Base-by-base conservation (phyloP, 2,113 vertebrate genomes). In the Chroicocephalus ridibundus region DNA sequence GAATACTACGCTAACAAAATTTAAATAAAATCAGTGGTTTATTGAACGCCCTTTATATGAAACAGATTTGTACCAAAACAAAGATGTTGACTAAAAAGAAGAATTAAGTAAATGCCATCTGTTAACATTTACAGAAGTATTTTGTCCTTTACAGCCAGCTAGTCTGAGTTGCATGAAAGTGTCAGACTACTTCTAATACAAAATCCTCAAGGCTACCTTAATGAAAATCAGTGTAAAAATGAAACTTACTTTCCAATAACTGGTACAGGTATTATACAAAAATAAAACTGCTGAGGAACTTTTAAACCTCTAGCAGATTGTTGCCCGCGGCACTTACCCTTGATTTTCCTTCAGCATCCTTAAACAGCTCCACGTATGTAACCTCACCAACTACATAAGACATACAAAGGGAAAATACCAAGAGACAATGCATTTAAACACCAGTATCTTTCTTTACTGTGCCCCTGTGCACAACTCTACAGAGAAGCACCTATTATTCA, bases 361-460 rank as follows among this genome's bases (percentile, higher is more conserved):
- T 99, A 99, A 99, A 99, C 99, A 99, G 99, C 99, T 99, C 99
- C 99, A 99, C 99, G 99, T 99, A 99, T 99, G 99, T 99, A 99
- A 99, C 99, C 99, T 99, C 99, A 99, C 99, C 99, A 99, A 99
- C 99, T 99, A 99, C 99, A 99, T 99, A 99, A 99, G 99, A 99
- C 99, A 99, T 99, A 99, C 99, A 99, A 99, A 99, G 99, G 99
- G 99, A 99, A 99, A 99, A 99, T 99, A 99, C 99, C 99, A 99
- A 99, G 99, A 99, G 99, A 99, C 99, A 99, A 99, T 98, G 98
- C 98, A 99, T 99, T 99, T 99, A 99, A 99, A 99, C 99, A 99
- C 99, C 99, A 98, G 96, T 98, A 98, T 98, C 98, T 98, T 98
- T 98, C 99, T 98, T 99, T 99, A 98, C 99, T 99, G 98, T 99